A percentile compares a stretch with the other conserved stretches of the same genome.
Evolutionary conservation across 2,797 vertebrate species (phyloP).

Genomic region (Apogon talboti): DNA sequence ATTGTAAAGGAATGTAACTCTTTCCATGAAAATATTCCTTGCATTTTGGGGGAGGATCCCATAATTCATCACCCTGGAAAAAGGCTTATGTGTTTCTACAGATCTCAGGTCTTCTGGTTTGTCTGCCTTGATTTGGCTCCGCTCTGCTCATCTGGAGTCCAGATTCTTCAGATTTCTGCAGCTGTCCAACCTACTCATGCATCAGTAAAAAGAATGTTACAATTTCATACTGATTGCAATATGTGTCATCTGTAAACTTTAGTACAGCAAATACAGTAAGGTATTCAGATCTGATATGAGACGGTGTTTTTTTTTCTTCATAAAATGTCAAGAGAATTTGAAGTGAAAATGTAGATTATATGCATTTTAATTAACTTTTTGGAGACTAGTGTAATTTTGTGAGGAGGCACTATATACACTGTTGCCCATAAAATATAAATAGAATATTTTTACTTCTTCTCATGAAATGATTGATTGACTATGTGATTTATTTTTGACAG

Average conservation of each 20-base stretch:
- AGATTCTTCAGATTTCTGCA: conserved; percentile 37
- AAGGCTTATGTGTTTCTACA: conserved; percentile 24
- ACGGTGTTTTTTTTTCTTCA: no score
- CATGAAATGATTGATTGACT: no score
- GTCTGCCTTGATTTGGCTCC: conserved; percentile 5
- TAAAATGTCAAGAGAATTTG: no score
- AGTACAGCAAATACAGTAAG: neutral
- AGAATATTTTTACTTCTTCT: no score
- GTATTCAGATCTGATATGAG: neutral
- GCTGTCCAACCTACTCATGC: conserved; percentile 44
- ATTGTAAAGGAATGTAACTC: conserved; percentile 44
- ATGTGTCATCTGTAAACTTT: neutral
- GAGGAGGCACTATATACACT: no score
- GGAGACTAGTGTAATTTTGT: no score
- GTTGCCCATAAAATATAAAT: no score
- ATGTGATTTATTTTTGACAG: no score
- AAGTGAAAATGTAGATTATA: no score
- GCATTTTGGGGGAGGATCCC: conserved; percentile 31
- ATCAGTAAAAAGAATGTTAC: conserved; percentile 14
- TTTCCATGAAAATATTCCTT: conserved; percentile 47
- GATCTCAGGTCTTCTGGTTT: conserved; percentile 6
- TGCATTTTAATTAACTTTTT: no score
- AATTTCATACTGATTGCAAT: conserved; percentile 5
- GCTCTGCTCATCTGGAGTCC: conserved; percentile 40
- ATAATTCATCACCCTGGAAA: conserved; percentile 29